Percentiles rank a stretch among this genome's conserved stretches.
Conservation (phyloP, 2,113 vertebrate species). For the Oceanodroma tethys region DNA sequence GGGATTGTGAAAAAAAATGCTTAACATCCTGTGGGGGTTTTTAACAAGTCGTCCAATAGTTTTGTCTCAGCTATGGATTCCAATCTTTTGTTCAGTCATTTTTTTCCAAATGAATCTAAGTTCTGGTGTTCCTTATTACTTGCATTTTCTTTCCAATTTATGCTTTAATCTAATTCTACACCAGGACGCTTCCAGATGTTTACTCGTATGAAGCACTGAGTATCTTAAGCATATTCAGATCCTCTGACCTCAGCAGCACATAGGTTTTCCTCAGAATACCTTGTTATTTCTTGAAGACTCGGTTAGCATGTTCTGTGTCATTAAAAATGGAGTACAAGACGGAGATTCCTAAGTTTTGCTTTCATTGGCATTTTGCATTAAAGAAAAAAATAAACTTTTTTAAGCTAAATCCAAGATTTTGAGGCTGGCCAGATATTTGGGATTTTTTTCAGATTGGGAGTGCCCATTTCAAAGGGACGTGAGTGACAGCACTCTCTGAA, state of each 20-base stretch:
- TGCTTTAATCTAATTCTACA: not conserved
- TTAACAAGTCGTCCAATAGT: not conserved
- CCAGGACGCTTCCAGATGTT: not conserved
- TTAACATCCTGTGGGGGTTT: not conserved
- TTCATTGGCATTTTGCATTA: not conserved
- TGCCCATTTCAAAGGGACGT: not conserved
- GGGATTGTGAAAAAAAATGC: not conserved
- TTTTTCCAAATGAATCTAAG: not conserved
- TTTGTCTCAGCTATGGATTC: not conserved
- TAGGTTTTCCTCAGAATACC: not conserved
- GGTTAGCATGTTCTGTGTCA: not conserved
- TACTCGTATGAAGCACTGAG: not conserved
- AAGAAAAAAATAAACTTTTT: not conserved
- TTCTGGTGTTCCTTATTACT: not conserved
- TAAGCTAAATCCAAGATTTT: not conserved
- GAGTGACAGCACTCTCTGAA: not conserved
- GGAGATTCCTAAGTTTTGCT: not conserved
- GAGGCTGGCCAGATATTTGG: not conserved
- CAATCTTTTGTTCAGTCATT: not conserved
- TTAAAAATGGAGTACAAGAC: not conserved
- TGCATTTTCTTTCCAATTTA: not conserved
- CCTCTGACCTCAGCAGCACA: not conserved
- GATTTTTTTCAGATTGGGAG: not conserved
- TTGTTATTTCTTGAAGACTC: not conserved
- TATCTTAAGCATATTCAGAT: not conserved